A percentile compares a stretch with the other conserved stretches of the same genome.
Conservation (phyloP, 1,140 invertebrate genomes). For the Solenopsis fugax region DNA sequence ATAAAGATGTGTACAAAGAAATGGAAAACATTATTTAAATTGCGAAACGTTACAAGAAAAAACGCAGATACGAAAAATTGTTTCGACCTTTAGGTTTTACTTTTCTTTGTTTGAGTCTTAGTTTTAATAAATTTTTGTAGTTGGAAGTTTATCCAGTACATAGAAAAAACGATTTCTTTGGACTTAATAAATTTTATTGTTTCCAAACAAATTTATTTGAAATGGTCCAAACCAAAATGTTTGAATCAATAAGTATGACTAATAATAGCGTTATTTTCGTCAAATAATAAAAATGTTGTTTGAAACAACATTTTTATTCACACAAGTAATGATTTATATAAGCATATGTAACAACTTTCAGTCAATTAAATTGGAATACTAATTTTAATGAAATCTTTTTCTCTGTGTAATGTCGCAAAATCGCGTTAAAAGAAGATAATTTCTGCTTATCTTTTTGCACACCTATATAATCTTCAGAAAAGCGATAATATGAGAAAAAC, state of each 20-base stretch:
- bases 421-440: not conserved
- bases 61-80: not conserved
- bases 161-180: no score
- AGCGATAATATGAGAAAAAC: slow-evolving; percentile 27
- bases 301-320: no score
- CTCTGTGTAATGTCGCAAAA: not conserved
- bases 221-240: no score
- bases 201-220: no score
- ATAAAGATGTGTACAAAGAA: not conserved
- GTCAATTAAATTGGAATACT: no score
- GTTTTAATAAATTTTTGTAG: not conserved
- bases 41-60: not conserved
- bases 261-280: no score
- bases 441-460: slow-evolving; percentile 8
- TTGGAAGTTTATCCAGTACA: not conserved
- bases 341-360: no score
- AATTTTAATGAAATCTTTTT: no score
- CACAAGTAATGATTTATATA: no score
- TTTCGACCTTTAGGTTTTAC: not conserved
- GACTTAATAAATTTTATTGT: no score
- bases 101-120: not conserved
- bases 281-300: no score
- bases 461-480: slow-evolving; percentile 19
- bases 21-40: not conserved
- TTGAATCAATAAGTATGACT: no score